phyloP scores from a whole-genome alignment of 2,888 invertebrate genomes.

The Rosalia funebris region DNA sequence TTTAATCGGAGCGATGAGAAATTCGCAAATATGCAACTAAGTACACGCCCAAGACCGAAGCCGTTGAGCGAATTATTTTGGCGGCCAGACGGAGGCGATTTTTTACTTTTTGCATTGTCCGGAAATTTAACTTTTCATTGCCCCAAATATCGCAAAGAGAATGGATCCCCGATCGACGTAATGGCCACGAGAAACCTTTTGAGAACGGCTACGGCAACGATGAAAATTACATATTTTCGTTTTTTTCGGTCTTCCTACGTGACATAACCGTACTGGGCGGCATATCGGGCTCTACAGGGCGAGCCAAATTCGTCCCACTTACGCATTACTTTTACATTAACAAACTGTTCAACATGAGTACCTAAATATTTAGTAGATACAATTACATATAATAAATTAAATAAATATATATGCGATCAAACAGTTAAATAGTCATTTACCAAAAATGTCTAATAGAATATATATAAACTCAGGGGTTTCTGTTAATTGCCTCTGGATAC shows the following conservation, averaged over 20 bases:
- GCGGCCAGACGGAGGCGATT: slow-evolving; percentile 20
- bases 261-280: slow-evolving; percentile 3
- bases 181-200: slow-evolving; percentile 16
- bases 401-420: too few species aligned
- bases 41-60: slow-evolving; percentile 31
- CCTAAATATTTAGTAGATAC: too few species aligned
- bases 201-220: slow-evolving; percentile 5
- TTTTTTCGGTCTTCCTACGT: slow-evolving; percentile 18
- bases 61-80: slow-evolving; percentile 22
- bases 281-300: background rate
- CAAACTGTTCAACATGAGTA: too few species aligned
- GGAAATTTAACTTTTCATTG: slow-evolving; percentile 36
- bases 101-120: slow-evolving; percentile 26
- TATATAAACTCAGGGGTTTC: too few species aligned
- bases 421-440: too few species aligned
- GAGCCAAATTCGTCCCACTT: too few species aligned
- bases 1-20: slow-evolving; percentile 40
- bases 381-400: too few species aligned
- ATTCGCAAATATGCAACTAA: slow-evolving; percentile 36
- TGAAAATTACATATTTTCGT: slow-evolving; percentile 22
- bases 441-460: too few species aligned
- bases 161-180: slow-evolving; percentile 36
- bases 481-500: too few species aligned
- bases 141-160: slow-evolving; percentile 38
- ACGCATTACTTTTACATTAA: too few species aligned